Percentiles rank a stretch among this genome's conserved stretches.
Conservation (phyloP, 2,888 invertebrate genomes). For the Imbricaverruca yamaguchii region DNA sequence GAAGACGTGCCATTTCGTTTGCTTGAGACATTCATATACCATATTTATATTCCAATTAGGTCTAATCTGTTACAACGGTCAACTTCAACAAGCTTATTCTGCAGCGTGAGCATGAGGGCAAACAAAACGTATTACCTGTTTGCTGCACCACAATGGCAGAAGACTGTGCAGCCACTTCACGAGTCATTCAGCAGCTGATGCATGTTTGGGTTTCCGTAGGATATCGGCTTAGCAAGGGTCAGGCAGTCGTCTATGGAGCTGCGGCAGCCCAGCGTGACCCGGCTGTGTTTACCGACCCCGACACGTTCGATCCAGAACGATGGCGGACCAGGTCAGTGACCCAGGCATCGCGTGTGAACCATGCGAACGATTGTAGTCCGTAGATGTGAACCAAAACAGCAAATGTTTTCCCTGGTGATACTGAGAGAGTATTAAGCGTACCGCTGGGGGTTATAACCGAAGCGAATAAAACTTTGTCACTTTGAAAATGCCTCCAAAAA, state of each 20-base stretch:
- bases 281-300: conserved; percentile 15
- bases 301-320: conserved; percentile 23
- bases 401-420: not conserved
- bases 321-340: conserved; percentile 12
- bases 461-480: not conserved
- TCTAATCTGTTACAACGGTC: no score
- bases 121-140: no score
- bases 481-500: not conserved
- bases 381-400: not conserved
- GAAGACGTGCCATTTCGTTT: no score
- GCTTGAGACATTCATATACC: no score
- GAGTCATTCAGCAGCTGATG: no score
- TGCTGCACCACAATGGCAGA: no score
- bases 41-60: no score
- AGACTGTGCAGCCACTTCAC: no score
- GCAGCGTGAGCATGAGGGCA: no score
- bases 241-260: conserved; percentile 14
- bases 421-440: not conserved
- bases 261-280: conserved; percentile 23
- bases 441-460: not conserved
- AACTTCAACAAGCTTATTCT: no score
- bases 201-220: not conserved
- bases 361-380: not conserved
- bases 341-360: not conserved
- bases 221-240: not conserved